Conservation (phyloP, 2,888 invertebrate species). For the Dryococelus australis region DNA sequence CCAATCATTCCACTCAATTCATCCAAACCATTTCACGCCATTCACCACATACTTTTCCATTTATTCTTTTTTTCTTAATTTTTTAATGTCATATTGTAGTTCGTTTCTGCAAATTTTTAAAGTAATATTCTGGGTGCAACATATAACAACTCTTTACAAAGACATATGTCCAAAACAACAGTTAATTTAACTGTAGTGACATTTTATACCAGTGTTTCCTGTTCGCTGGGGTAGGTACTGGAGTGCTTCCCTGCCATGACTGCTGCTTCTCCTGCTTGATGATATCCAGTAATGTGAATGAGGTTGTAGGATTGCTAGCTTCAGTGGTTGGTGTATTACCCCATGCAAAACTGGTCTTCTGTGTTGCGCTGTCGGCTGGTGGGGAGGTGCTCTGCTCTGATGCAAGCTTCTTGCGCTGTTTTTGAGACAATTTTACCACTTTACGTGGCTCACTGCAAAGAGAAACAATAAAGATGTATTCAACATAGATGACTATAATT, state of each 20-base stretch:
- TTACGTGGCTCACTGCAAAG: constrained; percentile 48
- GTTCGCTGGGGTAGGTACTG: constrained; percentile 3
- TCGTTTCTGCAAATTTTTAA: no score
- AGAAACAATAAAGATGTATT: no score
- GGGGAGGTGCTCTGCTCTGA: constrained; percentile 53
- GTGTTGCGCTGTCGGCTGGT: constrained; percentile 25
- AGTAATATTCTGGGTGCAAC: no score
- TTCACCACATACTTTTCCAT: no score
- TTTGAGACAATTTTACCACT: constrained; percentile 67
- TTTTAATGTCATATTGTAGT: no score
- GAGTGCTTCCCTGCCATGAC: neutral
- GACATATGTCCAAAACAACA: no score
- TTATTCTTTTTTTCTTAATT: no score
- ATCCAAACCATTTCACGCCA: no score
- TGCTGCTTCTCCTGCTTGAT: constrained; percentile 51
- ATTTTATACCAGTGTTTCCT: neutral
- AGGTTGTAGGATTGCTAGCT: constrained; percentile 30
- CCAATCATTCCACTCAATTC: no score
- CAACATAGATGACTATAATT: no score
- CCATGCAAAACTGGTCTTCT: constrained; percentile 34
- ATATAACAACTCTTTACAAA: no score
- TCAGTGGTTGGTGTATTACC: constrained; percentile 30
- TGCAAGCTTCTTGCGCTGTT: constrained; percentile 68
- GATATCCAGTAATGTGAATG: constrained; percentile 43
- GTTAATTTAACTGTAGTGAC: no score